These are phyloP conservation scores for Lontra canadensis DNA, from an alignment of 2,113 vertebrate genomes.

Conservation along the genomic window DNA sequence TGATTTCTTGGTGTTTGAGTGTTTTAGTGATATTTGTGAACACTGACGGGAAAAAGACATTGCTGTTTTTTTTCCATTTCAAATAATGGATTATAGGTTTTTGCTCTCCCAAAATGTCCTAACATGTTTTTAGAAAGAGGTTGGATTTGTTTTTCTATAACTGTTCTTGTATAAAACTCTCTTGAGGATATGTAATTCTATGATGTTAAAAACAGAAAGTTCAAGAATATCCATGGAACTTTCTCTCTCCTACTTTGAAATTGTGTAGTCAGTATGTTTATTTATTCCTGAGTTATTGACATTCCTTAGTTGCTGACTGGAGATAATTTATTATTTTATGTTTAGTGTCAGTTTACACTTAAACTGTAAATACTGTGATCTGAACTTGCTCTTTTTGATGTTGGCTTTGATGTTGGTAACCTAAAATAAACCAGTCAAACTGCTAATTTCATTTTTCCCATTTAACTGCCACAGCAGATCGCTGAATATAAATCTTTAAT, in stretches of 20 bases:
- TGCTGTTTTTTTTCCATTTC: not conserved
- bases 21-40: constrained; percentile 3
- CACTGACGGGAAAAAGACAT: not conserved
- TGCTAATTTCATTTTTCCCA: not conserved
- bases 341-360: not conserved
- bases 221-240: not conserved
- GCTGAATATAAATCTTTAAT: not conserved
- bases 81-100: not conserved
- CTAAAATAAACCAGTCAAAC: not conserved
- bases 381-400: not conserved
- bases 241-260: not conserved
- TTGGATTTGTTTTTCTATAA: not conserved
- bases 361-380: not conserved
- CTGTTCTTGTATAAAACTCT: not conserved
- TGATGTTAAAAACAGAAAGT: not conserved
- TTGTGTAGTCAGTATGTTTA: not conserved
- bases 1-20: not conserved
- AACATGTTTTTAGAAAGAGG: not conserved
- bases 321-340: constrained; percentile 17
- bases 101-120: not conserved
- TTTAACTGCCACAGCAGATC: not conserved
- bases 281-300: not conserved
- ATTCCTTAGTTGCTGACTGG: not conserved
- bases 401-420: not conserved
- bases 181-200: not conserved